These are phyloP conservation scores for Graphium colonna DNA, from an alignment of 2,888 invertebrate genomes.

Conservation along the genomic window DNA sequence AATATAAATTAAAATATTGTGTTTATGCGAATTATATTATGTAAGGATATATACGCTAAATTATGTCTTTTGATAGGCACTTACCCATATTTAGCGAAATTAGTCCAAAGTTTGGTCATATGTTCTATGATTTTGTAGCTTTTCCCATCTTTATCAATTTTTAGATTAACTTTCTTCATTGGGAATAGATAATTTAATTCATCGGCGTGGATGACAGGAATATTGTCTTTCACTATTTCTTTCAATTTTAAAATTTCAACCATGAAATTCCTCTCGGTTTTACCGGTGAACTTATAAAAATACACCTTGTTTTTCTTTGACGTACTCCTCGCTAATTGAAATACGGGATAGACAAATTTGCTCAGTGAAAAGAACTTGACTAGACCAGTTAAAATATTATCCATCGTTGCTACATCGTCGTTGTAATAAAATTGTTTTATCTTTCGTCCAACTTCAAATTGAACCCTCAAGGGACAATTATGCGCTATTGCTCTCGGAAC, in stretches of 20 bases:
- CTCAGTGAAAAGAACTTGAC: slow-evolving; percentile 30
- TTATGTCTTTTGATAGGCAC: too few species aligned
- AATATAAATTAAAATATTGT: too few species aligned
- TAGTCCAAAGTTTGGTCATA: slow-evolving; percentile 42
- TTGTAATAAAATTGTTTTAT: slow-evolving; percentile 36
- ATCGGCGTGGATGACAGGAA: slow-evolving; percentile 36
- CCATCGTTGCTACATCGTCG: slow-evolving; percentile 24
- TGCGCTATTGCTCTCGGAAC: slow-evolving; percentile 31
- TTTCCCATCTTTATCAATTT: slow-evolving; percentile 30
- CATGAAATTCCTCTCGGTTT: slow-evolving; percentile 40
- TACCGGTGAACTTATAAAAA: slow-evolving; percentile 42
- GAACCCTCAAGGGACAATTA: slow-evolving; percentile 28
- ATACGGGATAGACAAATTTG: slow-evolving; percentile 30
- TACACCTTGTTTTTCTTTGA: slow-evolving; percentile 34
- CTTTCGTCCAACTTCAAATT: slow-evolving; percentile 35
- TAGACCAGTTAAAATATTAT: slow-evolving; percentile 30
- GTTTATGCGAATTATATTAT: too few species aligned
- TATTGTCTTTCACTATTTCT: slow-evolving; percentile 25
- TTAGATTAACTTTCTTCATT: slow-evolving; percentile 24
- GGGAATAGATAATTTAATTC: slow-evolving; percentile 42
- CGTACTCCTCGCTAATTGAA: slow-evolving; percentile 35
- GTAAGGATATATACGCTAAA: too few species aligned
- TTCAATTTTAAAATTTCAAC: slow-evolving; percentile 23
- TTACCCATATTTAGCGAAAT: slow-evolving; percentile 48
- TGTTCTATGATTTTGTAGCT: slow-evolving; percentile 38